phyloP scores from a whole-genome alignment of 2,113 vertebrate species.

The Rattus norvegicus region GRCr8 NC_086036.1:40997501-40998000 shows the following conservation, averaged over 20 bases:
- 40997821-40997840: not conserved
- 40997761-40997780: not conserved
- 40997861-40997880: not conserved
- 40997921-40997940: not conserved
- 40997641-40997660: not conserved
- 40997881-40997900: not conserved
- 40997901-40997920: not conserved
- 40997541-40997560: not conserved
- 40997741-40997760: not conserved
- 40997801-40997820: not conserved
- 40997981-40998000: not conserved
- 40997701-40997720: not conserved
- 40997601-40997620: not conserved
- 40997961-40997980: not conserved
- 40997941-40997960: not conserved
- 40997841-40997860: conserved; percentile 9
- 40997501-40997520: not conserved
- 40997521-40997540: not conserved
- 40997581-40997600: not conserved
- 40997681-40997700: not conserved
- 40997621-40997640: not conserved
- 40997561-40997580: not conserved
- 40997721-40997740: not conserved
- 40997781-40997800: not conserved
- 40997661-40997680: not conserved